Conservation (phyloP, 2,888 invertebrate genomes). For the Epirrita christyi region DNA sequence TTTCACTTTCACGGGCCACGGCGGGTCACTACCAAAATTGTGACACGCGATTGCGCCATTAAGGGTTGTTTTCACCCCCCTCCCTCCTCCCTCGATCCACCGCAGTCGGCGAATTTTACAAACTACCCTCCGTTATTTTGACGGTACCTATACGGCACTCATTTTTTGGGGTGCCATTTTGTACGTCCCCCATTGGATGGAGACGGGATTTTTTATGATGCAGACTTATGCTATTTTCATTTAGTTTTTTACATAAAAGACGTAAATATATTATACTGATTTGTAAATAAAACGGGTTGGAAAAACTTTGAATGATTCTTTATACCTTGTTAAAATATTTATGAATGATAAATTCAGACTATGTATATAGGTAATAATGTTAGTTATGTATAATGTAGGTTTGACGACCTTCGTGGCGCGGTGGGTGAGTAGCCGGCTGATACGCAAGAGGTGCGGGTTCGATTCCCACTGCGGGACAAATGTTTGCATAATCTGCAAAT, state of each 20-base stretch:
- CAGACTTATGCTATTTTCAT: constrained; percentile 58
- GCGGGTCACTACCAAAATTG: constrained; percentile 83
- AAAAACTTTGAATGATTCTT: too few relatives aligned
- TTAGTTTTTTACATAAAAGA: constrained; percentile 37
- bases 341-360: too few relatives aligned
- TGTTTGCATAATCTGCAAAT: too few relatives aligned
- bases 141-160: constrained; percentile 51
- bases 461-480: too few relatives aligned
- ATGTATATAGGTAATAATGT: too few relatives aligned
- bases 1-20: constrained; percentile 81
- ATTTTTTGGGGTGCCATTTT: constrained; percentile 58
- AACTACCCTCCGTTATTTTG: constrained; percentile 75
- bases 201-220: constrained; percentile 64
- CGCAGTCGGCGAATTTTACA: constrained; percentile 79
- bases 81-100: constrained; percentile 42
- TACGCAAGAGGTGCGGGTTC: too few relatives aligned
- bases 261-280: constrained; percentile 29
- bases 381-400: too few relatives aligned
- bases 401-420: too few relatives aligned
- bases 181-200: constrained; percentile 56
- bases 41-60: constrained; percentile 84
- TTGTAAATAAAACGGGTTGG: background rate
- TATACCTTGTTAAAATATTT: too few relatives aligned
- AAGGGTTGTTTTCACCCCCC: constrained; percentile 72
- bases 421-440: too few relatives aligned